Base-by-base conservation (phyloP, 1,140 invertebrate genomes). In the Eriosoma lanigerum region DNA sequence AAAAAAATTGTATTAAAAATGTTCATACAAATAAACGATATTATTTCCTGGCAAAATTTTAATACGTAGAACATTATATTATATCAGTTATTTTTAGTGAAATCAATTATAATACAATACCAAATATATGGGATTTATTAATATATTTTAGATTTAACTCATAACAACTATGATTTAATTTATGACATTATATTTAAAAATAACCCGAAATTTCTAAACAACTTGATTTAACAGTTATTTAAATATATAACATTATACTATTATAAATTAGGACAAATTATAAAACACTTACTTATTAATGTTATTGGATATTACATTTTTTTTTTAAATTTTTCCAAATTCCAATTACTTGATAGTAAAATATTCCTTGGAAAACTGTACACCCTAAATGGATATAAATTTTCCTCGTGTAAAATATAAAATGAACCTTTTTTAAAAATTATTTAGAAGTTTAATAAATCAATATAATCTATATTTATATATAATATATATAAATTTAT, bases 221-320 rank as follows among this genome's bases (percentile, higher is more conserved):
- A 68, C 12, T 21, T 24, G n/a, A 24, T 46, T 48, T 4, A 46
- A 12, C 66, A 68, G 6, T 15, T 24, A 68, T 10, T 26, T 48
- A 26, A 48, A 48, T 68, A 48, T 24, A 68, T 48, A 68, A n/a
- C n/a, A n/a, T 17, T 48, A 48, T 46, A 66, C 13, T 1, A 68
- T 48, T 12, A 68, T 48, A n/a, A 68, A 68, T 46, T 46, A 46
- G 64, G 44, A 68, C 66, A 68, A 68, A 58, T 44, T 8, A 68
- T n/a, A n/a, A n/a, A n/a, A n/a, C n/a, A n/a, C n/a, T n/a, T n/a
- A n/a, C n/a, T n/a, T n/a, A n/a, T n/a, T n/a, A n/a, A n/a, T n/a
- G n/a, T n/a, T n/a, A n/a, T 48, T 48, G 1, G 46, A 68, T 68
- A n/a, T 46, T 8, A 38, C 32, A 38, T 38, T 38, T 38, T 46